Evolutionary conservation across 1,140 invertebrate species (phyloP).

Genomic region (Polypedilum pembai): DNA sequence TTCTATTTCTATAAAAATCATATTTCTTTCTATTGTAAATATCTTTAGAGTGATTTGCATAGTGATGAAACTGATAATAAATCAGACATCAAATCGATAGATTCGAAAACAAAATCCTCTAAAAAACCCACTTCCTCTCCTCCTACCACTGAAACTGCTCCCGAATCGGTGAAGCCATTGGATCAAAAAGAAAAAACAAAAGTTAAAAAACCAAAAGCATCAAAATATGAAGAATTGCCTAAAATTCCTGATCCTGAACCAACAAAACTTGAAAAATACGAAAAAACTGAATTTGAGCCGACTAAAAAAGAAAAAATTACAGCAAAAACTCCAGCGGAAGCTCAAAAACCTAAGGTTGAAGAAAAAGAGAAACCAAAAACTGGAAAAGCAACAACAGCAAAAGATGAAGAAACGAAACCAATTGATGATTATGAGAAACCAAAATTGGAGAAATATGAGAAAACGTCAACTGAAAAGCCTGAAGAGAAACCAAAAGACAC

Average conservation of each 20-base stretch:
- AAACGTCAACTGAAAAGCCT: slow-evolving; percentile 35
- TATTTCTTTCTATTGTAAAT: too few relatives aligned
- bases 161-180: neutral
- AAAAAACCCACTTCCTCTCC: neutral
- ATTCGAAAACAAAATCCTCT: slow-evolving; percentile 4
- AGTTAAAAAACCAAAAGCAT: slow-evolving; percentile 36
- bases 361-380: slow-evolving; percentile 33
- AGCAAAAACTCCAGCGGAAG: slow-evolving; percentile 33
- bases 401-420: slow-evolving; percentile 45
- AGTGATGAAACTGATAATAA: slow-evolving; percentile 28
- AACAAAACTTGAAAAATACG: slow-evolving; percentile 40
- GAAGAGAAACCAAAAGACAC: slow-evolving; percentile 38
- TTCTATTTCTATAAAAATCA: too few relatives aligned
- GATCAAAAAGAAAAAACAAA: slow-evolving; percentile 34
- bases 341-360: slow-evolving; percentile 25
- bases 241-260: slow-evolving; percentile 32
- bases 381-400: slow-evolving; percentile 36
- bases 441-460: slow-evolving; percentile 46
- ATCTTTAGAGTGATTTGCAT: neutral
- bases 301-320: neutral
- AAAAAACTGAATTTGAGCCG: neutral
- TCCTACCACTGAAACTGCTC: neutral
- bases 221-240: slow-evolving; percentile 33
- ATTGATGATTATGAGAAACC: slow-evolving; percentile 48
- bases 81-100: slow-evolving; percentile 21